These are phyloP conservation scores for Stigmatopora nigra DNA, from an alignment of 2,113 vertebrate species.

Conservation along the genomic window DNA sequence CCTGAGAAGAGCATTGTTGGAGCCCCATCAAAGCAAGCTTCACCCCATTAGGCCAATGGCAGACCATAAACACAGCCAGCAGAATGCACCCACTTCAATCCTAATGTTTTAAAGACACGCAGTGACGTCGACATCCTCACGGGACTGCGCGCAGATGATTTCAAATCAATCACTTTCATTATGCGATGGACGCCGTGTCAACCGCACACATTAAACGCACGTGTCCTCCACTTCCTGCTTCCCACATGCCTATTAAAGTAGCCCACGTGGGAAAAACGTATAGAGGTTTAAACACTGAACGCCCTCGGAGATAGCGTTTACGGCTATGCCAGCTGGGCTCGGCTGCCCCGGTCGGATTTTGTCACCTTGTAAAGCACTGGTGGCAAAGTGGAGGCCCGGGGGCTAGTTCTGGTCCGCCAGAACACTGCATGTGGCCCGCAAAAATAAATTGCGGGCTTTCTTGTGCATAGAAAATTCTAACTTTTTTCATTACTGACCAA, in stretches of 20 bases:
- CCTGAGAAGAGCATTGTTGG: conserved; percentile 1
- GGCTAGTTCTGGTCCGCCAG: too few relatives aligned
- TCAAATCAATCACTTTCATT: background rate
- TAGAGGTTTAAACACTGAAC: conserved; percentile 62
- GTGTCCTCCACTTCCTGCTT: conserved; percentile 51
- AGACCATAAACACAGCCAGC: conserved; percentile 4
- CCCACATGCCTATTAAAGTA: conserved; percentile 68
- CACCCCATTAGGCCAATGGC: conserved; percentile 7
- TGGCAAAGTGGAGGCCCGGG: too few relatives aligned
- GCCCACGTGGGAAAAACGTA: conserved; percentile 70
- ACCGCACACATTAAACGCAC: background rate
- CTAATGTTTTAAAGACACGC: background rate
- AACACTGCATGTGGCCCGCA: too few relatives aligned
- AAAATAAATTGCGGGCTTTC: too few relatives aligned
- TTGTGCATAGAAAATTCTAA: too few relatives aligned
- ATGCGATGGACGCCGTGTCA: background rate
- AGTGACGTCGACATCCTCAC: background rate
- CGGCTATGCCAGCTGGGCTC: conserved; percentile 64
- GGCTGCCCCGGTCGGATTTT: conserved; percentile 56
- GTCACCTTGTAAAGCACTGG: conserved; percentile 67
- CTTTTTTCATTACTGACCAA: too few relatives aligned
- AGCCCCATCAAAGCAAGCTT: conserved; percentile 1
- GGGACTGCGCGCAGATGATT: background rate
- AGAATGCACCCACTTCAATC: background rate
- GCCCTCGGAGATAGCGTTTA: conserved; percentile 61